phyloP scores from a whole-genome alignment of 1,140 invertebrate genomes.

The Macrobrachium nipponense region DNA sequence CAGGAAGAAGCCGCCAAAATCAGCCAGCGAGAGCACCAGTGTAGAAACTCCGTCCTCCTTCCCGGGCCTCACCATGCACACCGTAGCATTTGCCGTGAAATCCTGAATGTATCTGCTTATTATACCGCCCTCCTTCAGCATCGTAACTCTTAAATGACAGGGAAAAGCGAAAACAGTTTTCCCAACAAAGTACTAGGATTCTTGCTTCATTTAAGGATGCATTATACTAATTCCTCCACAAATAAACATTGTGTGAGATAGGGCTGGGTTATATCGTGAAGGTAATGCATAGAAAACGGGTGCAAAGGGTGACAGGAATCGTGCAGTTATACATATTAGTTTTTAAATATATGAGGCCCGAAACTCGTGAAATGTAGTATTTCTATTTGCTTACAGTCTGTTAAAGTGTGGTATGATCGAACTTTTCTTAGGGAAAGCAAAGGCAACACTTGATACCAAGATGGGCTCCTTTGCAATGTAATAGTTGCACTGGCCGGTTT shows the following conservation, averaged over 20 bases:
- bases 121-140: too few relatives aligned
- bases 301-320: too few relatives aligned
- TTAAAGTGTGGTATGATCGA: not conserved
- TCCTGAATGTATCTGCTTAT: not conserved
- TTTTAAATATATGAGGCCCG: too few relatives aligned
- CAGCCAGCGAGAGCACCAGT: not conserved
- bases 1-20: not conserved
- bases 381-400: not conserved
- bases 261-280: too few relatives aligned
- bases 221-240: too few relatives aligned
- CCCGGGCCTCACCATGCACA: not conserved
- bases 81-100: not conserved
- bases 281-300: too few relatives aligned
- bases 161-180: too few relatives aligned
- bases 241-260: too few relatives aligned
- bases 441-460: not conserved
- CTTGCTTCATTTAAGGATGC: too few relatives aligned
- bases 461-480: constrained; percentile 30
- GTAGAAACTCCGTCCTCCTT: not conserved
- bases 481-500: constrained; percentile 24
- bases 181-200: too few relatives aligned
- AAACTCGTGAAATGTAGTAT: not conserved
- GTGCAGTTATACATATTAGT: too few relatives aligned
- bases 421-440: constrained; percentile 26
- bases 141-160: not conserved